Evolutionary conservation across 2,888 invertebrate genomes (phyloP), one percentile per base, ranked within the genome.

Genomic region (Drosophila antonietae): DNA sequence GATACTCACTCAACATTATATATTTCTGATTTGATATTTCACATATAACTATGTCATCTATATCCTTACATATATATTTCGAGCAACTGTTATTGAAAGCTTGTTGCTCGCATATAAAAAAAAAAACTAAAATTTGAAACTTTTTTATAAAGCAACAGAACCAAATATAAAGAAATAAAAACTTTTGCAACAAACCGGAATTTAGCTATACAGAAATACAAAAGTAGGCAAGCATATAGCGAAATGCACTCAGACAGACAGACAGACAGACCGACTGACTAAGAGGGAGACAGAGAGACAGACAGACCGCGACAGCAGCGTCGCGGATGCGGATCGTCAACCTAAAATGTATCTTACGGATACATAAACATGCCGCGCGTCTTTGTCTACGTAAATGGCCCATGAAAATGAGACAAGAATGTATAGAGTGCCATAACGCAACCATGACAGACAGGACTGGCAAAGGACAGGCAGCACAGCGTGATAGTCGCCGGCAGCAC

Each of bases 351-450:
- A 82, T 86, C 88, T 82, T 82, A 80, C 83, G 82, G 84, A 86
- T 83, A 84, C 86, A 84, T 86, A 86, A 84, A 82, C 86, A 85
- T 80, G 83, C 79, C 76, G 83, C 81, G 70, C 72, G 71, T 83
- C 83, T 87, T 88, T 86, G 83, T 86, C 83, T 86, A 86, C 86
- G 84, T 88, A 87, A 87, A 87, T 87, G 88, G 84, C 86, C 86
- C 87, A 88, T 87, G 88, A 87, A 87, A 87, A 87, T 88, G 82
- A 84, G 82, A 88, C 85, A 75, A 75, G 75, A 78, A 83, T 81
- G 65, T 75, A 70, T 71, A 82, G 75, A 80, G 61, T 81, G 75
- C 74, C 62, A 61, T 62, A 69, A 61, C 53, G 47, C 63, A 52
- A 39, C 20, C 15, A 37, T 63, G 39, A 12, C 65, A 47, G 57